Evolutionary conservation across 2,888 invertebrate genomes (phyloP).

Genomic region (Allacma fusca): DNA sequence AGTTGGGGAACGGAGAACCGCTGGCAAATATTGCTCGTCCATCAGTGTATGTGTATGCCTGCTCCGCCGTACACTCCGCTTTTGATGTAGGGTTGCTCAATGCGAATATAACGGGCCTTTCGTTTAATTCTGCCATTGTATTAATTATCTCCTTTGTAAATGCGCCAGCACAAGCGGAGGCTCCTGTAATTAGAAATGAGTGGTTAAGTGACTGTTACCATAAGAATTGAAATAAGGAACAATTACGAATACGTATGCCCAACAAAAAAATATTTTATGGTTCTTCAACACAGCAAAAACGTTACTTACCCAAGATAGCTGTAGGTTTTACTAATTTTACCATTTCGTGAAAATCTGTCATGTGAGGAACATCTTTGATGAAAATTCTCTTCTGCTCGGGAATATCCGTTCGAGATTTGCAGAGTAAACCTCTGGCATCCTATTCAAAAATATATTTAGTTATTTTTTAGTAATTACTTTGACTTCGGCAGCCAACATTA

Average conservation of each 20-base stretch:
- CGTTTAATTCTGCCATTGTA: slow-evolving; percentile 82
- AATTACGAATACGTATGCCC: too few species aligned
- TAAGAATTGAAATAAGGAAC: too few species aligned
- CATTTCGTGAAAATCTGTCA: slow-evolving; percentile 81
- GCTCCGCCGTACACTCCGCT: slow-evolving; percentile 99
- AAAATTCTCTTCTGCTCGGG: slow-evolving; percentile 81
- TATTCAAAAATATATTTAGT: slow-evolving; percentile 27
- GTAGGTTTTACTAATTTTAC: slow-evolving; percentile 84
- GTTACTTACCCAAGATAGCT: slow-evolving; percentile 83
- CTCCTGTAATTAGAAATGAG: too few species aligned
- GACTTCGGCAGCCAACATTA: background rate
- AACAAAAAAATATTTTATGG: too few species aligned
- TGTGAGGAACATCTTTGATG: slow-evolving; percentile 79
- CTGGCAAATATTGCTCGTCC: slow-evolving; percentile 93
- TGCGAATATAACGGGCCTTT: slow-evolving; percentile 92
- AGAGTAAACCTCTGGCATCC: slow-evolving; percentile 94
- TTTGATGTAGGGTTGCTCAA: slow-evolving; percentile 97
- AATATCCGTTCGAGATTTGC: slow-evolving; percentile 77
- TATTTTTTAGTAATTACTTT: background rate
- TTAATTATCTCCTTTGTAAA: slow-evolving; percentile 41
- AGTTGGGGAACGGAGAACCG: slow-evolving; percentile 94
- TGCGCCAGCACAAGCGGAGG: slow-evolving; percentile 44
- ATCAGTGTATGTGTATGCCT: slow-evolving; percentile 83
- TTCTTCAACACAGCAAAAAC: too few species aligned
- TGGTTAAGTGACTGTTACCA: too few species aligned